Percentiles rank a stretch among this genome's conserved stretches.
These are phyloP conservation scores for Ptiloglossa arizonensis DNA, from an alignment of 1,140 invertebrate genomes.

Conservation along the genomic window DNA sequence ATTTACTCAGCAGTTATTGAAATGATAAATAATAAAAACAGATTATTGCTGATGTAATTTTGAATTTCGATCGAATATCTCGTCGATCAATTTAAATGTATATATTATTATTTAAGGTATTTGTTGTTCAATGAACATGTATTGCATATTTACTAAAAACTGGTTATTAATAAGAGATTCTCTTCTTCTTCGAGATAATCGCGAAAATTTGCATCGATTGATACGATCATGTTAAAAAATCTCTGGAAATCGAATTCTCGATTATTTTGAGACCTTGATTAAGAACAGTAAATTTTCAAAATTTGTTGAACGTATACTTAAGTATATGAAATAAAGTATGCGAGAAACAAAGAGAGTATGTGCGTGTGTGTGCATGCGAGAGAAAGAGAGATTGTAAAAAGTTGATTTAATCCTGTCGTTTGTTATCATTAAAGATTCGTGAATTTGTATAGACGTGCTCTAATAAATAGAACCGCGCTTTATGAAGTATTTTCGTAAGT, in stretches of 20 bases:
- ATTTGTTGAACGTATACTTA: slow-evolving; percentile 25
- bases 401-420: slow-evolving; percentile 49
- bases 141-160: slow-evolving; percentile 30
- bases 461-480: slow-evolving; percentile 53
- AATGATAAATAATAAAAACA: not conserved
- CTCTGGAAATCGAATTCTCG: slow-evolving; percentile 2
- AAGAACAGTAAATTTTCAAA: slow-evolving; percentile 18
- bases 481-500: slow-evolving; percentile 5
- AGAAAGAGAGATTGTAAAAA: slow-evolving; percentile 53
- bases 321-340: slow-evolving; percentile 30
- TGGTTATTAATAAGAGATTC: slow-evolving; percentile 3
- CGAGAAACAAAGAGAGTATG: not conserved
- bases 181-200: not conserved
- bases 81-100: slow-evolving; percentile 32
- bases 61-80: slow-evolving; percentile 9
- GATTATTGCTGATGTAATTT: slow-evolving; percentile 18
- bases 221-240: slow-evolving; percentile 21
- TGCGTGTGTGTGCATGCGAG: not conserved
- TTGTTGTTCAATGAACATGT: slow-evolving; percentile 34
- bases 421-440: slow-evolving; percentile 51
- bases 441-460: slow-evolving; percentile 53
- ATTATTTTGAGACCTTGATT: slow-evolving; percentile 30
- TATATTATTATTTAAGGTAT: slow-evolving; percentile 51
- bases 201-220: slow-evolving; percentile 21
- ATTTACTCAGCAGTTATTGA: slow-evolving; percentile 9